A percentile compares a stretch with the other conserved stretches of the same genome.
Conservation (phyloP, 2,888 invertebrate genomes). For the Drosophila basisetae region DNA sequence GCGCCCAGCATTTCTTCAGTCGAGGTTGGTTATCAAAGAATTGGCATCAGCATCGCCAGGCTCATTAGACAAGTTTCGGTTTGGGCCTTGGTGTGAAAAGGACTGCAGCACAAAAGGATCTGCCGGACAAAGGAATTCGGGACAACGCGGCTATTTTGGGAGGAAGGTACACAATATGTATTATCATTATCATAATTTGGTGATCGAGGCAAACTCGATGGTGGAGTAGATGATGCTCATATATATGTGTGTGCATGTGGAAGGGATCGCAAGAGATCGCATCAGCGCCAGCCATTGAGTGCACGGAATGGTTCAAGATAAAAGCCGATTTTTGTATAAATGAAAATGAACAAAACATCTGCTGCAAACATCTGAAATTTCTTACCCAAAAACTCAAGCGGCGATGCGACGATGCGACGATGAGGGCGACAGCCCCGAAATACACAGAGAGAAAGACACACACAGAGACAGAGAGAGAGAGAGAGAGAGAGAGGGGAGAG, state of each 20-base stretch:
- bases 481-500: not conserved
- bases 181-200: slow-evolving; percentile 69
- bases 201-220: slow-evolving; percentile 31
- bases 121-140: slow-evolving; percentile 26
- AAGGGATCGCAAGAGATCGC: slow-evolving; percentile 50
- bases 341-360: slow-evolving; percentile 62
- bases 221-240: slow-evolving; percentile 28
- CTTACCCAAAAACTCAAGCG: slow-evolving; percentile 42
- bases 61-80: slow-evolving; percentile 51
- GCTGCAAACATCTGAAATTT: slow-evolving; percentile 70
- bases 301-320: slow-evolving; percentile 56
- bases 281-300: slow-evolving; percentile 56
- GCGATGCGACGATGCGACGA: slow-evolving; percentile 5
- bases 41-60: slow-evolving; percentile 50
- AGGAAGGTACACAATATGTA: slow-evolving; percentile 41
- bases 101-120: slow-evolving; percentile 53
- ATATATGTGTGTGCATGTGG: not conserved
- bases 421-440: slow-evolving; percentile 28
- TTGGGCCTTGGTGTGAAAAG: slow-evolving; percentile 55
- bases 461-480: not conserved
- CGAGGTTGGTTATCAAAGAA: slow-evolving; percentile 38
- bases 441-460: not conserved
- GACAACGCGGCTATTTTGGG: slow-evolving; percentile 2
- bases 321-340: slow-evolving; percentile 62
- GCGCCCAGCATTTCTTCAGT: slow-evolving; percentile 44